Base-by-base conservation (phyloP, 2,113 vertebrate genomes). In the Zosterops pallidus region DNA sequence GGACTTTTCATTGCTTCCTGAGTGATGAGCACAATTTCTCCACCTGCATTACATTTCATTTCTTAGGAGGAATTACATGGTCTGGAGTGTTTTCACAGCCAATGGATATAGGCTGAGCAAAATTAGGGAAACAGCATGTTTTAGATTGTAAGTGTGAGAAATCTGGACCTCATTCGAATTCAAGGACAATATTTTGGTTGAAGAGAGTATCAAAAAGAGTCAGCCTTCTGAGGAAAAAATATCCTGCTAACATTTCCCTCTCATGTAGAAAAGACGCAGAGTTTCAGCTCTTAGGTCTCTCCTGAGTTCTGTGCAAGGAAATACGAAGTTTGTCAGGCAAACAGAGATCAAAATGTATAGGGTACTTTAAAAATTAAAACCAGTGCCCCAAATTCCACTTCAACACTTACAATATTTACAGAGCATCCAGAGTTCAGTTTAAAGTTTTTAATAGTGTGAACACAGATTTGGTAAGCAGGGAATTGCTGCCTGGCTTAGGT, bases 301-400 rank as follows among this genome's bases (percentile, higher is more conserved):
- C 29, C 35, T 33, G 69, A 80, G 19, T 79, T 96, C 77, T 67
- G 9, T 55, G 42, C 33, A 83, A 79, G n/a, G 70, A 90, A 84
- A 80, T 90, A 72, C 0, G 5, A 89, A 74, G 33, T 84, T 90
- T 92, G 31, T 86, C 80, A 74, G 62, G 76, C 52, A 92, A 65
- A 64, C 35, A 47, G 60, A 50, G 82, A 80, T 49, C 42, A 84
- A 90, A 86, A 89, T 92, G 29, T 86, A 76, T 83, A 75, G 69
- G 37, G 7, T 82, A 42, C 29, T 88, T 95, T 90, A 91, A 92
- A 95, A 85, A 85, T 95, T 89, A 89, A 94, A 92, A 37, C 12
- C 41, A 88, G 3, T 57, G 60, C 37, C n/a, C 52, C 46, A 76
- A 82, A 87, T 95, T 95, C 46, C 6, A 2, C 41, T 82, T 82